Evolutionary conservation across 2,113 vertebrate species (phyloP).

Genomic region (Cyanoramphus novaezelandiae): DNA sequence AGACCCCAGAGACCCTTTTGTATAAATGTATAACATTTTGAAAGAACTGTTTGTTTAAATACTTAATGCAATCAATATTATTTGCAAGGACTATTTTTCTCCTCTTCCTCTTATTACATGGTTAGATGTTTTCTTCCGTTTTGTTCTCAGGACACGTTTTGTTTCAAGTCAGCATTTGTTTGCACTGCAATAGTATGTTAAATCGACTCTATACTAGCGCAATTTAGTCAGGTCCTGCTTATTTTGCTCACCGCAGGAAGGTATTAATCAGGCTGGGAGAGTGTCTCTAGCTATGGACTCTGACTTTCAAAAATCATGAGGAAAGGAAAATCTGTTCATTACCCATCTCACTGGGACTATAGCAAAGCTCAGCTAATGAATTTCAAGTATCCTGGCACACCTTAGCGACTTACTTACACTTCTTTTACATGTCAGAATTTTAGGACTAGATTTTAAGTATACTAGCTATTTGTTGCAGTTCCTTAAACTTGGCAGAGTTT

Average conservation of each 20-base stretch:
- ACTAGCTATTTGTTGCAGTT: background rate
- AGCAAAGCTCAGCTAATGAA: background rate
- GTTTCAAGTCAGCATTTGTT: background rate
- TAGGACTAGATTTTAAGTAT: background rate
- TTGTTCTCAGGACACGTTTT: background rate
- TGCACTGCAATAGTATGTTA: background rate
- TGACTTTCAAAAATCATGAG: background rate
- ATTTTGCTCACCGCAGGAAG: background rate
- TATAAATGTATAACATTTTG: background rate
- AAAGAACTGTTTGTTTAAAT: conserved; percentile 12
- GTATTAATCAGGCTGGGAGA: background rate
- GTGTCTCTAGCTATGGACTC: background rate
- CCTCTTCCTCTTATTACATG: background rate
- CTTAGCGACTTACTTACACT: background rate
- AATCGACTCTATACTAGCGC: background rate
- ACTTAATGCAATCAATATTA: background rate
- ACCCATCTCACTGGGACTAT: background rate
- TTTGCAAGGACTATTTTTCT: background rate
- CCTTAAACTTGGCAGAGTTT: background rate
- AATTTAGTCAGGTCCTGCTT: background rate
- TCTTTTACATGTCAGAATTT: background rate
- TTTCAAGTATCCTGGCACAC: background rate
- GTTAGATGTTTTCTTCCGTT: background rate
- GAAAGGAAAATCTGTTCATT: background rate
- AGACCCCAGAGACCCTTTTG: background rate